Base-by-base conservation (phyloP, 2,797 vertebrate genomes). In the Morus bassanus region DNA sequence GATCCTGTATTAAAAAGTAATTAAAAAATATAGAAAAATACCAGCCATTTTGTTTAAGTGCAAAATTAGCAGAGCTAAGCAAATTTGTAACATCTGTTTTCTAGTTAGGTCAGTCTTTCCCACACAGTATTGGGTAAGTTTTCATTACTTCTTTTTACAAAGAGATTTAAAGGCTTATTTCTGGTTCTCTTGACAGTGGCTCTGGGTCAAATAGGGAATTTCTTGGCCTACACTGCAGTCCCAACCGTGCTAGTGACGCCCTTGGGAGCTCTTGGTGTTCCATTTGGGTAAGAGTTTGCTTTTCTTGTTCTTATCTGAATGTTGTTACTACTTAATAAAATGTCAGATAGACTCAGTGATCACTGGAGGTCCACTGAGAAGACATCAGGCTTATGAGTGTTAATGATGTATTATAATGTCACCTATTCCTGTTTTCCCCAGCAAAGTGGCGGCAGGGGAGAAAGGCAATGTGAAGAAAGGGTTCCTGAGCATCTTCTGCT, bases 221-320 rank as follows among this genome's bases (percentile, higher is more conserved):
- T 99, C 97, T 96, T 99, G 97, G 99, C 99, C 4, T 99, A 99
- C 90, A 99, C 99, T 45, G 96, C 98, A 53, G 99, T 99, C 63
- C 99, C 99, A 54, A 99, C 99, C 35, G 99, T 99, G 79, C 97
- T 99, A 74, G 99, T 99, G 64, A 99, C 99, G 1, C 99, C 99
- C 7, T 97, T 99, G 65, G 99, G 99, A 94, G 99, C 99, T n/a
- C 98, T 99, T 24, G 99, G 99, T 35, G 99, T 99, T 81, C 98
- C 99, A 8, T 99, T 99, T 97, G 99, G 99, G 99, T 99, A 97
- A 99, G 98, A 96, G 88, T 90, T 97, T 93, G 80, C 63, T 92
- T 96, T 96, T 76, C 89, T 59, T 95, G 53, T 82, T 88, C 96
- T 92, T 76, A 85, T 88, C 81, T 82, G 56, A 64, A 46, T 85